Conservation (phyloP, 1,140 invertebrate genomes). For the Lerema accius region DNA sequence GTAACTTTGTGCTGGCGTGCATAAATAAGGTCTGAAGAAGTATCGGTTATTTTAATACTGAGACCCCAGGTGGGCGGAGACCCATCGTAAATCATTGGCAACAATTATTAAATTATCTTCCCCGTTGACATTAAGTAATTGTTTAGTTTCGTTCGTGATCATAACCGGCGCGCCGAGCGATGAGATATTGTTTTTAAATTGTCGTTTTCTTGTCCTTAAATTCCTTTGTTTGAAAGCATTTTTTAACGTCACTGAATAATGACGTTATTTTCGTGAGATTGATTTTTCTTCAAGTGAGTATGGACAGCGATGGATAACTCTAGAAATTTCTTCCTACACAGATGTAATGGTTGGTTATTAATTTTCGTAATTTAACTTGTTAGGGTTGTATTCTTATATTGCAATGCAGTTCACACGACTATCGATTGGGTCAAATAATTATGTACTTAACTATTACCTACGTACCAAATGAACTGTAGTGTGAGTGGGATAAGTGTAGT, state of each 20-base stretch:
- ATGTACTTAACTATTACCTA: too few relatives aligned
- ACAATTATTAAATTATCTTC: constrained; percentile 83
- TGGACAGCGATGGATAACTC: constrained; percentile 23
- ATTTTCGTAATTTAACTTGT: neutral
- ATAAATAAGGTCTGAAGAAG: constrained; percentile 71
- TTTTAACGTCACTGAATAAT: constrained; percentile 44
- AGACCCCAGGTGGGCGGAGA: constrained; percentile 73
- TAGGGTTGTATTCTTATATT: too few relatives aligned
- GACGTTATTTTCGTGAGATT: constrained; percentile 26
- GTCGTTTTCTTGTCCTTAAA: constrained; percentile 58
- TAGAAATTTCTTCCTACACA: neutral
- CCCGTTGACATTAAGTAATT: constrained; percentile 82
- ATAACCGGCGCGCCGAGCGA: constrained; percentile 60
- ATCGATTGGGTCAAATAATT: too few relatives aligned
- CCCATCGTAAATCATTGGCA: constrained; percentile 73
- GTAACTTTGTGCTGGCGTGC: constrained; percentile 71
- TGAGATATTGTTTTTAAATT: constrained; percentile 69
- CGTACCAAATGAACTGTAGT: too few relatives aligned
- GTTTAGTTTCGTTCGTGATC: constrained; percentile 64
- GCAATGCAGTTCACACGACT: too few relatives aligned
- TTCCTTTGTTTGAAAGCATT: constrained; percentile 55
- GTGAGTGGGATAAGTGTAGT: too few relatives aligned
- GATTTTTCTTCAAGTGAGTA: constrained; percentile 20
- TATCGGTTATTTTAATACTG: constrained; percentile 77
- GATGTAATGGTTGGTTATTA: neutral